A percentile compares a stretch with the other conserved stretches of the same genome.
These are phyloP conservation scores for Trisateles emortualis DNA, from an alignment of 2,888 invertebrate species.

Conservation along the genomic window DNA sequence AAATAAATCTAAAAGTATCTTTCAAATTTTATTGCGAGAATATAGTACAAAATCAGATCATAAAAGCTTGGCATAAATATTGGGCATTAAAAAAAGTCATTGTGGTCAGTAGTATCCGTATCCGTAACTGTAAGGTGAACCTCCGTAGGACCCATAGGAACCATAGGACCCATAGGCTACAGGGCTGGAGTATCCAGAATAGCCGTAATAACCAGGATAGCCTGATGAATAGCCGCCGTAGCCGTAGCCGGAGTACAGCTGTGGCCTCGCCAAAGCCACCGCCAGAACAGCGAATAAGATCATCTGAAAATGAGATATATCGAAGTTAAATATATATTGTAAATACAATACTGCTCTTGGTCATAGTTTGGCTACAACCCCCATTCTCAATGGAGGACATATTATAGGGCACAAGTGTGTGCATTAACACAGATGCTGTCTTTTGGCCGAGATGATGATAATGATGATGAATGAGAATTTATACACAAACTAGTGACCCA, in stretches of 20 bases:
- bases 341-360: too few species aligned
- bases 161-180: conserved; percentile 65
- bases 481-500: too few species aligned
- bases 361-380: too few species aligned
- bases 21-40: conserved; percentile 40
- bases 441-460: too few species aligned
- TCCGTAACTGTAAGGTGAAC: conserved; percentile 70
- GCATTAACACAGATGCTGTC: too few species aligned
- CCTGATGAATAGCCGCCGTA: conserved; percentile 65
- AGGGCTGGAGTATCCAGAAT: conserved; percentile 73
- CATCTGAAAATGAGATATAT: conserved; percentile 66
- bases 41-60: conserved; percentile 35
- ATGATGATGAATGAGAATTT: too few species aligned
- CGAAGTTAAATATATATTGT: too few species aligned
- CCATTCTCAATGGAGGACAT: too few species aligned
- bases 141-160: conserved; percentile 66
- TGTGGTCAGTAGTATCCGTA: conserved; percentile 69
- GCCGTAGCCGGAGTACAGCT: conserved; percentile 69
- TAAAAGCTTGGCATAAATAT: conserved; percentile 32
- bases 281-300: conserved; percentile 78
- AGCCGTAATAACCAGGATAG: conserved; percentile 72
- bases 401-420: too few species aligned
- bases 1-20: neutral
- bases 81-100: conserved; percentile 10
- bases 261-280: conserved; percentile 80